Percentiles rank a stretch among this genome's conserved stretches.
Conservation (phyloP, 2,888 invertebrate species). For the Tetramorium bicarinatum region DNA sequence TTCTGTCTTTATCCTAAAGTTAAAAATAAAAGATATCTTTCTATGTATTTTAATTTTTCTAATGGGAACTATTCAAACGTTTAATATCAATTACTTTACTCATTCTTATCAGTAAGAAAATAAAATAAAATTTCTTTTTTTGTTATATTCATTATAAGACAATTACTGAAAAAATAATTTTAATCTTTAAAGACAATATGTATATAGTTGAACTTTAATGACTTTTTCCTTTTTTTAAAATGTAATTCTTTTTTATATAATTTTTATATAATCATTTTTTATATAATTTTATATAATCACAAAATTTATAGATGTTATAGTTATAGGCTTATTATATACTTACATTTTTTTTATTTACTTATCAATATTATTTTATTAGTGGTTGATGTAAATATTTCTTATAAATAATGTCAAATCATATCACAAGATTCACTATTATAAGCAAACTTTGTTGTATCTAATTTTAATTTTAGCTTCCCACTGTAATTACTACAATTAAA, state of each 20-base stretch:
- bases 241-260: background rate
- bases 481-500: slow-evolving; percentile 41
- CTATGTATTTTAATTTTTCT: background rate
- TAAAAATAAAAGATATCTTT: background rate
- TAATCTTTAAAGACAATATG: background rate
- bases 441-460: slow-evolving; percentile 4
- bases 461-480: slow-evolving; percentile 33
- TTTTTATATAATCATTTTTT: background rate
- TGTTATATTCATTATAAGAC: background rate
- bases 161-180: background rate
- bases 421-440: background rate
- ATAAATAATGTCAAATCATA: background rate
- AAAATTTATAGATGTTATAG: background rate
- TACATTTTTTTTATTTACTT: background rate
- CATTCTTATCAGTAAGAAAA: background rate
- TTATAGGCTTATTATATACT: too few relatives aligned
- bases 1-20: background rate
- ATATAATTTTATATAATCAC: background rate
- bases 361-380: background rate
- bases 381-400: background rate
- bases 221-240: background rate
- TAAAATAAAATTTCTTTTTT: background rate
- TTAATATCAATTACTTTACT: background rate
- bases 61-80: background rate
- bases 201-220: background rate